phyloP scores from a whole-genome alignment of 2,797 vertebrate species.

The Lepidocolaptes lacrymiger region DNA sequence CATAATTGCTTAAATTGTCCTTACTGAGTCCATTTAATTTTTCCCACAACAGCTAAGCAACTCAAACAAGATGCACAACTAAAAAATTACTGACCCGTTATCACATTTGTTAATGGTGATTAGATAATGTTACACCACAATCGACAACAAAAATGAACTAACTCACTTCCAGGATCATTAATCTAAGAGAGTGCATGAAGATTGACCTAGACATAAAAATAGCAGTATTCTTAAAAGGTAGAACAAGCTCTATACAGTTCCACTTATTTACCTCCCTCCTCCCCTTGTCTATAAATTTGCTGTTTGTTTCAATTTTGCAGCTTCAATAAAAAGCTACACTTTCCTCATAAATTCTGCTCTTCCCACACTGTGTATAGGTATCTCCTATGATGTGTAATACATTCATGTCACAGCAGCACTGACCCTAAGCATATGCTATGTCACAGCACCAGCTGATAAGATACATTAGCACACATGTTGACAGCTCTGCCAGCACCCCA shows the following conservation, averaged over 20 bases:
- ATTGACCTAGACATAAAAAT: slow-evolving; percentile 8
- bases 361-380: background rate
- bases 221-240: slow-evolving; percentile 25
- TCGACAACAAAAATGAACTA: slow-evolving; percentile 48
- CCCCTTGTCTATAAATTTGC: background rate
- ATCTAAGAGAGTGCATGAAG: background rate
- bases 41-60: background rate
- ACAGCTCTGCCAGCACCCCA: background rate
- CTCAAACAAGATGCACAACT: background rate
- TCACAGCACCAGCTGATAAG: background rate
- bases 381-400: background rate
- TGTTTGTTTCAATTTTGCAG: background rate
- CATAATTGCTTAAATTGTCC: background rate
- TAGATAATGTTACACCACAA: slow-evolving; percentile 13
- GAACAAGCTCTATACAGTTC: background rate
- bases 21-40: background rate
- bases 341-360: background rate
- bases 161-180: slow-evolving; percentile 4
- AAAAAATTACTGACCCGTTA: slow-evolving; percentile 13
- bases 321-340: background rate
- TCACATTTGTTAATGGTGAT: slow-evolving; percentile 20
- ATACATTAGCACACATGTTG: background rate
- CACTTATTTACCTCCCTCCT: background rate
- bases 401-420: background rate
- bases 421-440: background rate